Evolutionary conservation across 2,888 invertebrate genomes (phyloP), one percentile per base, ranked within the genome.

Genomic region (Hemaris fuciformis): DNA sequence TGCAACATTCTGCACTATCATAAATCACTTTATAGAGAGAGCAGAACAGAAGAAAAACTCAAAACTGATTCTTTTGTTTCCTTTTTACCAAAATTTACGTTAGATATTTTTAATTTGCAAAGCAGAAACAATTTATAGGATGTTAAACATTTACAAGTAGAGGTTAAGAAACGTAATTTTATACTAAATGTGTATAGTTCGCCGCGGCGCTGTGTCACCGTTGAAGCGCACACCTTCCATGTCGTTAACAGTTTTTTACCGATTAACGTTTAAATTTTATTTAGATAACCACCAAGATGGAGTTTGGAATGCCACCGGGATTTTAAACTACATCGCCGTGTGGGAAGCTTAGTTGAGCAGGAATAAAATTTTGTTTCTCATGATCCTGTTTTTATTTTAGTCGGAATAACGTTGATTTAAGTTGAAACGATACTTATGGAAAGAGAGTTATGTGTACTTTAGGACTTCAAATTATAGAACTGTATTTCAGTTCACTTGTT

Each of bases 181-280:
- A 7, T 3, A 13, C 34, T 13, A 48, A 7, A 53, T 15, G 10
- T 3, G 31, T 0, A 31, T 31, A 7, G 10, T 10, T 18, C 53
- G 27, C 31, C 8, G 4, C 8, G 10, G 18, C 53, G 1, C 18
- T 53, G 53, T 18, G 53, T 53, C 53, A 53, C 53, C 25, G 15
- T 18, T 8, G 31, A 31, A 53, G 53, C 53, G 8, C 31, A n/a
- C 10, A 53, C 18, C 38, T 38, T 38, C 38, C 31, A 53, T 5
- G 53, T 53, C 53, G 53, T 53, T 31, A 53, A 53, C 53, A 53
- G 48, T 53, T 53, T 53, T 53, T 53, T 53, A 53, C 53, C 31
- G 15, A 53, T 53, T 53, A 53, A 53, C 53, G 10, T 53, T 53
- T 31, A 31, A 53, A 53, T 53, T 53, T 53, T 53, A 27, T 53